Percentiles rank a stretch among this genome's conserved stretches.
These are phyloP conservation scores for Athetis lepigone DNA, from an alignment of 2,888 invertebrate genomes.

Conservation along the genomic window DNA sequence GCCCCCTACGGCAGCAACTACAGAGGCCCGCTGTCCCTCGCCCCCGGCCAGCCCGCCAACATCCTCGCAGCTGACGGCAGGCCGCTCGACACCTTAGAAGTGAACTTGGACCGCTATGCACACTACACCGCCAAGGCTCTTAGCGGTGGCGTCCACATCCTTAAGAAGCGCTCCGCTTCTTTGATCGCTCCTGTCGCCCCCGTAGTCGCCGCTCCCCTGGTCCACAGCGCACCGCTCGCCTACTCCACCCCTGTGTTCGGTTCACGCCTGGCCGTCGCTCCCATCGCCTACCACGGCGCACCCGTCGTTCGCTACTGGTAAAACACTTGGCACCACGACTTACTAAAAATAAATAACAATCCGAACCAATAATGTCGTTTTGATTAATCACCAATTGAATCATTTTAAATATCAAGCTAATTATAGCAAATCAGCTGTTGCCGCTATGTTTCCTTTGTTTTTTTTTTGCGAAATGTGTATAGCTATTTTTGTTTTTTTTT, in stretches of 20 bases:
- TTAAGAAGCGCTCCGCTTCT: conserved; percentile 78
- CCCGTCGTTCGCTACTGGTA: conserved; percentile 52
- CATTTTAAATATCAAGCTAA: background rate
- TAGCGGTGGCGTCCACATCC: conserved; percentile 66
- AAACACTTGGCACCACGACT: background rate
- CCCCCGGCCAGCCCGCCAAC: conserved; percentile 85
- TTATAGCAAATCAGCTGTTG: background rate
- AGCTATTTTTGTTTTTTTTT: too few relatives aligned
- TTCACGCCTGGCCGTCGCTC: conserved; percentile 38
- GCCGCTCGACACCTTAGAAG: conserved; percentile 85
- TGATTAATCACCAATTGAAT: background rate
- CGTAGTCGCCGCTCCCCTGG: conserved; percentile 43
- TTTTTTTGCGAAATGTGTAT: background rate
- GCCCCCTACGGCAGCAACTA: conserved; percentile 72
- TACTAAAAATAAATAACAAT: conserved; percentile 32
- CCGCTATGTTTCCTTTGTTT: background rate
- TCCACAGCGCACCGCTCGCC: conserved; percentile 64
- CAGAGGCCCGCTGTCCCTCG: conserved; percentile 84
- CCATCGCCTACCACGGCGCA: conserved; percentile 42
- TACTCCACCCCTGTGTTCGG: conserved; percentile 73
- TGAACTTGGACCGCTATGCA: conserved; percentile 84
- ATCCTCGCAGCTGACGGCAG: conserved; percentile 83
- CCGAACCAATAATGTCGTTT: conserved; percentile 1
- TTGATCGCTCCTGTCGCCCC: conserved; percentile 59
- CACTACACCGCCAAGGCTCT: conserved; percentile 81